These are phyloP conservation scores for Pachycephus smyrnensis DNA, from an alignment of 2,888 invertebrate species.

Conservation along the genomic window DNA sequence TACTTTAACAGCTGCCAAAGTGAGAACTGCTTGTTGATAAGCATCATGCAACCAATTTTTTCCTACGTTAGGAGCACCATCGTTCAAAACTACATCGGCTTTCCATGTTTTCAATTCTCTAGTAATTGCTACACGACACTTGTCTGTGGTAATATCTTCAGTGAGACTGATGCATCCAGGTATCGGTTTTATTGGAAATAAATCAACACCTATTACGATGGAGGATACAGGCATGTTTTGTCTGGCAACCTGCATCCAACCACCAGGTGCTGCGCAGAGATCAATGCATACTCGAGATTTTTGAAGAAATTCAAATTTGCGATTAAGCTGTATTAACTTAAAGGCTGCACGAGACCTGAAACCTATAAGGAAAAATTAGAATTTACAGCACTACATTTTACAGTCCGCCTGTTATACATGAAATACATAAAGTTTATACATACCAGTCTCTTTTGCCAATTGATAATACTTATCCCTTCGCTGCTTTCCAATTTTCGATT, in stretches of 20 bases:
- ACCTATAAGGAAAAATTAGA: constrained; percentile 71
- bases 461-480: constrained; percentile 99
- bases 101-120: constrained; percentile 95
- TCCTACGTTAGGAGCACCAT: constrained; percentile 98
- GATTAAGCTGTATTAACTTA: constrained; percentile 96
- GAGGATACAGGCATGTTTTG: constrained; percentile 98
- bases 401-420: not conserved
- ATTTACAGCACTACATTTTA: not conserved
- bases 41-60: constrained; percentile 98
- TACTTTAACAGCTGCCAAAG: constrained; percentile 92
- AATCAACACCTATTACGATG: constrained; percentile 94
- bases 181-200: constrained; percentile 92
- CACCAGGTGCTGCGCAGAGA: constrained; percentile 98
- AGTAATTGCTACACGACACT: constrained; percentile 83
- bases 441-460: constrained; percentile 98
- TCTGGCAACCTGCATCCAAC: constrained; percentile 99
- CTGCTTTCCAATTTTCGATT: constrained; percentile 96
- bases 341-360: constrained; percentile 99
- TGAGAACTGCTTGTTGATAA: constrained; percentile 91
- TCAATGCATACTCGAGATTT: constrained; percentile 96
- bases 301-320: constrained; percentile 97
- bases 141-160: constrained; percentile 97
- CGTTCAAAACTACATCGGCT: constrained; percentile 95
- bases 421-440: constrained; percentile 34
- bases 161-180: constrained; percentile 90